Base-by-base conservation (phyloP, 92 coral and sea anemone genomes). In the Virgularia gustaviana region DNA sequence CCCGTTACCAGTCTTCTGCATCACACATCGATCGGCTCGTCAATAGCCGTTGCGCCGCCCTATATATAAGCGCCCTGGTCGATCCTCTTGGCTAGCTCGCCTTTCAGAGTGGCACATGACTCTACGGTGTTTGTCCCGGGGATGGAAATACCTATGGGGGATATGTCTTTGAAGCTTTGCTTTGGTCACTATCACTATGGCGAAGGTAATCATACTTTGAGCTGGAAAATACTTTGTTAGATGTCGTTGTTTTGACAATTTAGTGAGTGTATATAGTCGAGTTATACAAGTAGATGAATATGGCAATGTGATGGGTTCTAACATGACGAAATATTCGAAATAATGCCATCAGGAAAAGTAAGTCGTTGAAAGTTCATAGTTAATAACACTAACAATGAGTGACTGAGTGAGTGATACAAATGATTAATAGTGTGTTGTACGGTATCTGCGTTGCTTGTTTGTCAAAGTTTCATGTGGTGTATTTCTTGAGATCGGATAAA, bases 181-280 rank as follows among this genome's bases (percentile, higher is more conserved):
- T 33, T 25, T 51, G 53, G 75, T 68, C 61, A 68, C 75, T 68
- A 68, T 68, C 61, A 68, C 75, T 68, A 68, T 68, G 75, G 75
- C 75, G 75, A 61, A 43, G 30, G 20, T 47, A 49, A 68, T 34
- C 20, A 34, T 19, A 42, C 24, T 43, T 2, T 24, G 27, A 39
- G 12, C 15, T n/a, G 18, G 24, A 15, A 25, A 0, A 23, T 20
- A 41, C 49, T 2, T 20, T 10, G 9, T 37, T 33, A 42, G 24
- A 23, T 24, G 32, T n/a, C n/a, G n/a, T 67, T 67, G 25, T 66
- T 66, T 15, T 3, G 5, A 25, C 38, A 29, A 32, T 11, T 13
- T 66, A 9, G 22, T 30, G 13, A 3, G 6, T 52, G 29, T 3
- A 15, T 22, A 22, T 15, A 3, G 22, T 22, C 6, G 13, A 52